Base-by-base conservation (phyloP, 1,140 invertebrate species). In the Heliothis virescens region DNA sequence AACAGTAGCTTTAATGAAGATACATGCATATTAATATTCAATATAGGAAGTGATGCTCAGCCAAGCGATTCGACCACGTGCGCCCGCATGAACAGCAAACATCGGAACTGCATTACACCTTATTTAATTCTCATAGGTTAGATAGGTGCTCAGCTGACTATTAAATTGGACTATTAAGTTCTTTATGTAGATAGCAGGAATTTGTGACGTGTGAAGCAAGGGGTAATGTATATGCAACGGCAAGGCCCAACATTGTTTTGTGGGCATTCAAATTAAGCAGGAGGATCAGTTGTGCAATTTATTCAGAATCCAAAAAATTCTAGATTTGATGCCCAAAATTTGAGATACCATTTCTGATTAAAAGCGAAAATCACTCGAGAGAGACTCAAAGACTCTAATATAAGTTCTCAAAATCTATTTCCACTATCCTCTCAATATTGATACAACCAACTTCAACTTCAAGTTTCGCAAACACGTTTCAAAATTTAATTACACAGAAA, bases 81-180 rank as follows among this genome's bases (percentile, higher is more conserved):
- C 79, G 48, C 91, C 91, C 91, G 90, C 91, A 92, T 92, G 86
- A 85, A 86, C 85, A 83, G 78, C 59, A 81, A 84, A 90, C 89
- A 90, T 83, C 80, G 83, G 72, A 85, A 90, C 78, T 87, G 88
- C 85, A 87, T 87, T 87, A 87, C 73, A 67, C 53, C 29, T 62
- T 21, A 79, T 67, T 53, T 29, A 48, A 47, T 81, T 78, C 76
- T 69, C 87, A 88, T 88, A 84, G 78, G 79, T 82, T 82, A 65
- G 72, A 76, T 75, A 78, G 69, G 79, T 76, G 69, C 63, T 76
- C 60, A 79, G 59, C 48, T 65, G 48, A 34, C 74, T 76, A 65
- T 65, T 65, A 76, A 76, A 71, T 71, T 71, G 21, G 13, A 50
- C 48, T 71, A 71, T 53, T 29, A 26, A 69, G 34, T 15, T 26